phyloP scores from a whole-genome alignment of 2,797 vertebrate species.

The Rhinatrema bivittatum region DNA sequence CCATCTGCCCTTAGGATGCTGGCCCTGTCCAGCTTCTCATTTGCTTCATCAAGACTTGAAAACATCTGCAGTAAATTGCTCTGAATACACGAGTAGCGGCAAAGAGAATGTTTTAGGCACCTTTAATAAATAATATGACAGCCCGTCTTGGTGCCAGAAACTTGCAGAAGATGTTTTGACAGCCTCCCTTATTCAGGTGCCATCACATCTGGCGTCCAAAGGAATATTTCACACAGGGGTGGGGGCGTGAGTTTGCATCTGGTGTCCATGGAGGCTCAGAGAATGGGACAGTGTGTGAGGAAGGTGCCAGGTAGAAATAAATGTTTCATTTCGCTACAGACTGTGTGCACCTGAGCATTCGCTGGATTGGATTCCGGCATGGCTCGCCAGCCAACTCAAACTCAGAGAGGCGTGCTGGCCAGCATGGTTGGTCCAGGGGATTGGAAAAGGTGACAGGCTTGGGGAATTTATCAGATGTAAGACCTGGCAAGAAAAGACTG shows the following conservation, averaged over 20 bases:
- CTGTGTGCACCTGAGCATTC: conserved; percentile 5
- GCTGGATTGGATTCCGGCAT: conserved; percentile 1
- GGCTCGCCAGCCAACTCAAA: neutral
- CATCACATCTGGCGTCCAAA: conserved; percentile 14
- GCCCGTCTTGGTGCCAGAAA: neutral
- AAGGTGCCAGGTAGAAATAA: conserved; percentile 8
- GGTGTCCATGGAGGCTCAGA: too few relatives aligned
- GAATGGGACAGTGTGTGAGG: neutral
- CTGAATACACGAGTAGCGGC: neutral
- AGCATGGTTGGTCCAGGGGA: neutral
- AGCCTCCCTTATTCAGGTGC: conserved; percentile 3
- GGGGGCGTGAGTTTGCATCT: neutral
- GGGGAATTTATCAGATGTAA: conserved; percentile 5
- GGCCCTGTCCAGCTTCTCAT: too few relatives aligned
- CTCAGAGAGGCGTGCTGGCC: conserved; percentile 5
- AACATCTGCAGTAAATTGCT: neutral
- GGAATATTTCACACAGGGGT: conserved; percentile 12
- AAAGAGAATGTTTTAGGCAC: neutral
- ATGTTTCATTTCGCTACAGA: conserved; percentile 10
- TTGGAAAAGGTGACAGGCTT: conserved; percentile 18
- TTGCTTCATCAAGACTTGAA: too few relatives aligned
- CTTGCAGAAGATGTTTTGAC: neutral
- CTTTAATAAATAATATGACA: conserved; percentile 5
- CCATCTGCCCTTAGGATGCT: too few relatives aligned
- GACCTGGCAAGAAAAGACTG: conserved; percentile 1